phyloP scores from a whole-genome alignment of 2,113 vertebrate species.

The Periophthalmodon schlosseri region DNA sequence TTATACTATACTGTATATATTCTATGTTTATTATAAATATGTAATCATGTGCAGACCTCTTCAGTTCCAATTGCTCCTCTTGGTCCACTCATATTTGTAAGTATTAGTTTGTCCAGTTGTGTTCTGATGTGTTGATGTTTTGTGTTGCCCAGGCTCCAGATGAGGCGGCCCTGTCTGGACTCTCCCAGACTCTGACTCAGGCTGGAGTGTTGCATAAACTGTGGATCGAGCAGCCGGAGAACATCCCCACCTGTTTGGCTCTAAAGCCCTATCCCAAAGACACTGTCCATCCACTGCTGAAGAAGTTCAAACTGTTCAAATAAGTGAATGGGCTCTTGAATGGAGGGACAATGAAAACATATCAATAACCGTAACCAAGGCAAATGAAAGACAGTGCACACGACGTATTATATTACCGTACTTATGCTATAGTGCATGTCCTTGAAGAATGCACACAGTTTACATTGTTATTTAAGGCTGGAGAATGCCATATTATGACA shows the following conservation, averaged over 20 bases:
- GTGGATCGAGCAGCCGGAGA: conserved; percentile 91
- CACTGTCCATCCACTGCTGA: conserved; percentile 82
- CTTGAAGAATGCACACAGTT: background rate
- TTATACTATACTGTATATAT: too few species aligned
- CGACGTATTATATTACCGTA: background rate
- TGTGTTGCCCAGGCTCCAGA: conserved; percentile 78
- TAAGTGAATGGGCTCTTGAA: conserved; percentile 53
- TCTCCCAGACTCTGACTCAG: conserved; percentile 78
- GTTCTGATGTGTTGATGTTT: background rate
- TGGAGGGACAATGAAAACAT: background rate
- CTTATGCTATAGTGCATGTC: background rate
- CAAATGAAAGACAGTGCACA: background rate
- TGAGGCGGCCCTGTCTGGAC: conserved; percentile 73
- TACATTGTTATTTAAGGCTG: background rate
- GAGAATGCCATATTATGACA: background rate
- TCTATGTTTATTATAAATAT: background rate
- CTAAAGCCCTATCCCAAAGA: conserved; percentile 88
- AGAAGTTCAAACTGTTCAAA: conserved; percentile 87
- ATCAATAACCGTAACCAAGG: too few species aligned
- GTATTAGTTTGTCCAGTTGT: background rate
- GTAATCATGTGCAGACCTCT: background rate
- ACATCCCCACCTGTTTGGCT: conserved; percentile 86
- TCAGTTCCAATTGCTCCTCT: background rate
- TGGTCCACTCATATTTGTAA: background rate
- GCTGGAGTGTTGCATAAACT: conserved; percentile 82